Evolutionary conservation across 2,113 vertebrate species (phyloP).

Genomic region (Pteronura brasiliensis): DNA sequence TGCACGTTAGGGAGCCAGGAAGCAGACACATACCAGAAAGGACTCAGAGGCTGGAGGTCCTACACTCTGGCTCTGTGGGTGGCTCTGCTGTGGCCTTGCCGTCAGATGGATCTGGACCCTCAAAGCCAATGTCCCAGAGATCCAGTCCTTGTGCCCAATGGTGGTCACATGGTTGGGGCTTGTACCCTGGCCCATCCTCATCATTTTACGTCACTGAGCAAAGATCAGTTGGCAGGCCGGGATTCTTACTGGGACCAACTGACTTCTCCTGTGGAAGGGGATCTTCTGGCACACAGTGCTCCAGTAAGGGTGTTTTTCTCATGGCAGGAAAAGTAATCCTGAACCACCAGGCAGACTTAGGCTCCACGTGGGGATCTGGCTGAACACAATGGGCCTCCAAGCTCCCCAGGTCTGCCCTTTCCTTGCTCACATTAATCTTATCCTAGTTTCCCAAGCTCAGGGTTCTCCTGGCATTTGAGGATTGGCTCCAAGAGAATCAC

Average conservation of each 20-base stretch:
- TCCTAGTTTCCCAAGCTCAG: not conserved
- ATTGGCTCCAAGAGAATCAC: not conserved
- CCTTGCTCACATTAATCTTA: not conserved
- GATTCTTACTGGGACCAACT: not conserved
- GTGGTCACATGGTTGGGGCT: not conserved
- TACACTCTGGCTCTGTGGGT: rapidly evolving
- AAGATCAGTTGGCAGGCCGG: not conserved
- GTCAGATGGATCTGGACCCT: too few species aligned
- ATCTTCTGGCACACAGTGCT: not conserved
- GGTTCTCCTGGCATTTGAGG: slow-evolving; percentile 43
- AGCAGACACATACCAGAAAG: rapidly evolving
- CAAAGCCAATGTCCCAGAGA: not conserved
- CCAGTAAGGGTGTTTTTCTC: not conserved
- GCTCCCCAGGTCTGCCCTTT: not conserved
- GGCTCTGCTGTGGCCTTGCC: not conserved
- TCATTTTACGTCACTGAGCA: not conserved
- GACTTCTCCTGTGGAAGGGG: not conserved
- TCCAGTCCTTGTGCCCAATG: not conserved
- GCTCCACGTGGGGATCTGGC: rapidly evolving
- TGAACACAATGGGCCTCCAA: not conserved
- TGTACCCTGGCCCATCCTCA: not conserved
- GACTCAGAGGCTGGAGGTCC: rapidly evolving
- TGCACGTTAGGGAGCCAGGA: rapidly evolving
- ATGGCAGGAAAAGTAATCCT: not conserved
- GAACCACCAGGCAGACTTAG: not conserved